Conservation (phyloP, 2,888 invertebrate species). For the Melanophora roralis region DNA sequence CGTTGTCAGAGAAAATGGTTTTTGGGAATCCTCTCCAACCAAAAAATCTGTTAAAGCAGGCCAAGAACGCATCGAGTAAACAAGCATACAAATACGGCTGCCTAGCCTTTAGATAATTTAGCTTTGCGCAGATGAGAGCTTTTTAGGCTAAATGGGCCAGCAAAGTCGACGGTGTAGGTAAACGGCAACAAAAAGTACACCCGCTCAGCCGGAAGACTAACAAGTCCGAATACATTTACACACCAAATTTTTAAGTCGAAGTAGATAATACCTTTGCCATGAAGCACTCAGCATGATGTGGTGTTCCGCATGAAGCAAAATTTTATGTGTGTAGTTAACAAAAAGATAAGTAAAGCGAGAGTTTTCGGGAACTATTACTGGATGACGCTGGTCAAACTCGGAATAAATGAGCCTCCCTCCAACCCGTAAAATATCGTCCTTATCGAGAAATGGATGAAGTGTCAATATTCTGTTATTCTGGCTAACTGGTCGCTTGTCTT, state of each 20-base stretch:
- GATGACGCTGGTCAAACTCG: neutral
- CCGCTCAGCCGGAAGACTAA: neutral
- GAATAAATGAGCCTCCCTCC: neutral
- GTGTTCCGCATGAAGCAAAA: no score
- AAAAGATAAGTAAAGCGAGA: no score
- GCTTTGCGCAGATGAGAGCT: neutral
- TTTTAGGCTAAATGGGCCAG: neutral
- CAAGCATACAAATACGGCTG: conserved; percentile 38
- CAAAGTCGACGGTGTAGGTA: no score
- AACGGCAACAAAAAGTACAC: neutral
- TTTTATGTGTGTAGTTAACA: no score
- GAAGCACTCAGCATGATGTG: neutral
- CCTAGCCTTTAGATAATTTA: conserved; percentile 1
- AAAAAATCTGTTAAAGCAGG: conserved; percentile 31
- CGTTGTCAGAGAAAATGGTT: conserved; percentile 45
- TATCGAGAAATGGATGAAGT: neutral
- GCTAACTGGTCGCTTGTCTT: neutral
- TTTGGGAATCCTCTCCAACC: conserved; percentile 38
- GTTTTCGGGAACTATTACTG: neutral
- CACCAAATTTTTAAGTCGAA: no score
- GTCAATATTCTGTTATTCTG: neutral
- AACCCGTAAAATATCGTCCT: neutral
- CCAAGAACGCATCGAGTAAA: conserved; percentile 36
- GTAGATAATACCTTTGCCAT: no score
- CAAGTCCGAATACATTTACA: no score